These are phyloP conservation scores for Holacanthus passer DNA, from an alignment of 2,113 vertebrate species.

Conservation along the genomic window DNA sequence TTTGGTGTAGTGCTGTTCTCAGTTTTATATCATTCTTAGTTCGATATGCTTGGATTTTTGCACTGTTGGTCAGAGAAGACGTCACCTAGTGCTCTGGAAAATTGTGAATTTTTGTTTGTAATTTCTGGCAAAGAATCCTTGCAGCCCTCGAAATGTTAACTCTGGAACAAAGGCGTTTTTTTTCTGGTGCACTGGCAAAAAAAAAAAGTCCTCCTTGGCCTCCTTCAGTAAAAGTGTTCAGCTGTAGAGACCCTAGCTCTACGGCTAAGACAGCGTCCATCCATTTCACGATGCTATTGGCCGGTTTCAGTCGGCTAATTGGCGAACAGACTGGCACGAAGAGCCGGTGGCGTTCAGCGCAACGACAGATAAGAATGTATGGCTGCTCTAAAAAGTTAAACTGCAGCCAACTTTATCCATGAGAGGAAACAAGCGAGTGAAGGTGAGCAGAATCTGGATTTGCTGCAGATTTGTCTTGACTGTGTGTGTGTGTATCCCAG, in stretches of 20 bases:
- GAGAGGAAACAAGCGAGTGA: slow-evolving; percentile 1
- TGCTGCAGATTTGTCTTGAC: slow-evolving; percentile 50
- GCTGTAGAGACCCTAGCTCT: neutral
- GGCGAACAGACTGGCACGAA: neutral
- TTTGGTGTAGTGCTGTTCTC: no score
- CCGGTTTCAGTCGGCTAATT: slow-evolving; percentile 21
- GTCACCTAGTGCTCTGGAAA: neutral
- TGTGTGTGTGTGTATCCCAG: slow-evolving; percentile 8
- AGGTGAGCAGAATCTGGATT: slow-evolving; percentile 27
- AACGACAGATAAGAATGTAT: neutral
- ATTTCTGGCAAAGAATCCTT: neutral
- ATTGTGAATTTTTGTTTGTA: neutral
- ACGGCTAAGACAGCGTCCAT: neutral
- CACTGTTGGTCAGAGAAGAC: no score
- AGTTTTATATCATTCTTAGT: no score
- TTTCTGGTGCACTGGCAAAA: neutral
- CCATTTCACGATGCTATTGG: no score
- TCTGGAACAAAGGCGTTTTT: neutral
- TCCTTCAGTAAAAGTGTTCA: neutral
- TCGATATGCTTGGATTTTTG: no score
- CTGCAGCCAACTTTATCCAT: slow-evolving; percentile 29
- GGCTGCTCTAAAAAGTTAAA: slow-evolving; percentile 12
- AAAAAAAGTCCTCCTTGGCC: neutral
- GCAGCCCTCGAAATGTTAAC: neutral
- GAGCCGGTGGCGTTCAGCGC: neutral